Conservation (phyloP, 2,797 vertebrate genomes). For the Arrhamphus sclerolepis region DNA sequence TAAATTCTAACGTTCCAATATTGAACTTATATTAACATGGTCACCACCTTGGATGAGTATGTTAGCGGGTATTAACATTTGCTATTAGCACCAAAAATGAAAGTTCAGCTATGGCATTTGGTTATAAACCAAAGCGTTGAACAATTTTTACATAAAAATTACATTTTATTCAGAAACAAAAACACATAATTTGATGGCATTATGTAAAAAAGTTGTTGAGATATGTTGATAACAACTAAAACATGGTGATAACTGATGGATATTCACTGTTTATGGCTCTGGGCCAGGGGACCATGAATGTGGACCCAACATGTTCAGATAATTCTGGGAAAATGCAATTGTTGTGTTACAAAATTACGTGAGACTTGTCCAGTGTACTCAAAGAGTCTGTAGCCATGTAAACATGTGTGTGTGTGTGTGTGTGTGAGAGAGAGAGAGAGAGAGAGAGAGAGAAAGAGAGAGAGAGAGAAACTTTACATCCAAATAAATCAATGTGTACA, state of each 20-base stretch:
- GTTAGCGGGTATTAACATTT: conserved; percentile 3
- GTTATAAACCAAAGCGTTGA: not conserved
- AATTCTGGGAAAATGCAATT: conserved; percentile 13
- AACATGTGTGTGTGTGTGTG: too few relatives aligned
- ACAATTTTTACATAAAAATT: not conserved
- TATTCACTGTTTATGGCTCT: not conserved
- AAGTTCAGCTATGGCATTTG: not conserved
- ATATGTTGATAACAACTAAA: conserved; percentile 1
- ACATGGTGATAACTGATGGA: not conserved
- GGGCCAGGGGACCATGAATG: not conserved
- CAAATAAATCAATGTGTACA: conserved; percentile 38
- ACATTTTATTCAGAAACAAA: conserved; percentile 10
- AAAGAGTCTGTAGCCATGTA: conserved; percentile 59
- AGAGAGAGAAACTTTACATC: not conserved
- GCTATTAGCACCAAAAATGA: not conserved
- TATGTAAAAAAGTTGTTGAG: not conserved
- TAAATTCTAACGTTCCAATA: not conserved
- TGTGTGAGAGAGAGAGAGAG: too few relatives aligned
- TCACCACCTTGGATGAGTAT: not conserved
- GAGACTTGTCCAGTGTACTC: conserved; percentile 72
- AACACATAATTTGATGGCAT: not conserved
- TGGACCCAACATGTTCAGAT: not conserved
- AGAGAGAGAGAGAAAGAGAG: too few relatives aligned
- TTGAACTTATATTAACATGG: not conserved
- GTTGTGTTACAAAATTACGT: conserved; percentile 30